These are phyloP conservation scores for Vipera latastei DNA, from an alignment of 2,797 vertebrate species.

Conservation along the genomic window DNA sequence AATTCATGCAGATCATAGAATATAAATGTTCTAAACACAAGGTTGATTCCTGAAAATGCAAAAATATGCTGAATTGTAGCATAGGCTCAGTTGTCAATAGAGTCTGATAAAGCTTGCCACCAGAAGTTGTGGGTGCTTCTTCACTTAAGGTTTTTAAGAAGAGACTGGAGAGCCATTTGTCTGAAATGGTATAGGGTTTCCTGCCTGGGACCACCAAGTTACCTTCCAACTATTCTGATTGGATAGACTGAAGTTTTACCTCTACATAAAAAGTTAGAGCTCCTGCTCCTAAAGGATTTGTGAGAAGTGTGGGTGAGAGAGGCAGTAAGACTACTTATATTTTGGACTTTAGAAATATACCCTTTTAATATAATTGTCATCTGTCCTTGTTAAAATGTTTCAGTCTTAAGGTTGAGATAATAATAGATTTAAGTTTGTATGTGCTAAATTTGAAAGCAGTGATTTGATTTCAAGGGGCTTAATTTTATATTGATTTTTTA, in stretches of 20 bases:
- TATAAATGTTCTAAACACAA: background rate
- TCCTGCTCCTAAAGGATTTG: constrained; percentile 8
- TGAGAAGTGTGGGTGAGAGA: background rate
- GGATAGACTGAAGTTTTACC: background rate
- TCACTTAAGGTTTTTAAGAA: background rate
- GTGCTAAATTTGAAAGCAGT: background rate
- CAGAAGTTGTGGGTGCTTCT: background rate
- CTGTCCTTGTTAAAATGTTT: constrained; percentile 1
- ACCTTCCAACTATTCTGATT: background rate
- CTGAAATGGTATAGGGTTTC: background rate
- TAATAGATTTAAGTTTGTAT: background rate
- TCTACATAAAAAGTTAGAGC: background rate
- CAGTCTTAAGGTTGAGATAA: background rate
- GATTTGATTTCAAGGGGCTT: background rate
- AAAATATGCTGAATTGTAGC: background rate
- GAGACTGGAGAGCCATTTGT: background rate
- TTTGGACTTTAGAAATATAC: background rate
- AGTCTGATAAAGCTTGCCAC: background rate
- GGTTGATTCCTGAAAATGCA: background rate
- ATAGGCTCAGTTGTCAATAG: background rate
- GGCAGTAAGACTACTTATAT: background rate
- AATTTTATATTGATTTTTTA: background rate
- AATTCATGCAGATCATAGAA: background rate
- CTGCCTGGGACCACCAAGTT: background rate
- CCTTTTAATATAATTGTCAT: background rate